These are phyloP conservation scores for Agrochola macilenta DNA, from an alignment of 2,888 invertebrate species.

Conservation along the genomic window DNA sequence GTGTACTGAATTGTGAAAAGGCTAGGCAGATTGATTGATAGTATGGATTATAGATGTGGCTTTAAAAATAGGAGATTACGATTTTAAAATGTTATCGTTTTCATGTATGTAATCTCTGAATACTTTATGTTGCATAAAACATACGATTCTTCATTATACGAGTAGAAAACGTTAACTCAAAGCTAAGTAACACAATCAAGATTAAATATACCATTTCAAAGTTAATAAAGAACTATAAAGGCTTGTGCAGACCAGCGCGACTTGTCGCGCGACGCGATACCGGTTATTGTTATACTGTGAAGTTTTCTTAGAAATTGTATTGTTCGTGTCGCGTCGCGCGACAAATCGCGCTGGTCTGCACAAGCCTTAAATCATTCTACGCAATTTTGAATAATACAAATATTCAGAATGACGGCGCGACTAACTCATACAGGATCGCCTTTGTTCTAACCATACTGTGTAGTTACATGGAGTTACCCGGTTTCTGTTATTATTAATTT, in stretches of 20 bases:
- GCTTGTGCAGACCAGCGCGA: too few relatives aligned
- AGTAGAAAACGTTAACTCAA: neutral
- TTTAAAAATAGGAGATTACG: neutral
- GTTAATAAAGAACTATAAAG: neutral
- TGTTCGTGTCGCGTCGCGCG: too few relatives aligned
- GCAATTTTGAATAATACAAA: conserved; percentile 16
- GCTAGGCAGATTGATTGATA: too few relatives aligned
- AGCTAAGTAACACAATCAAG: conserved; percentile 3
- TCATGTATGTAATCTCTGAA: neutral
- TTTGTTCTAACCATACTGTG: conserved; percentile 30
- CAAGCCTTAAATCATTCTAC: neutral
- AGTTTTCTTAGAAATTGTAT: too few relatives aligned
- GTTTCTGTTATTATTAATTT: neutral
- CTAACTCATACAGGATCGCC: conserved; percentile 6
- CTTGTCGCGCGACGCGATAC: too few relatives aligned
- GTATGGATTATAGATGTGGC: too few relatives aligned
- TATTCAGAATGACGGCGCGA: conserved; percentile 5
- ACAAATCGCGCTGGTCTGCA: too few relatives aligned
- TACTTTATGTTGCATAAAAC: neutral
- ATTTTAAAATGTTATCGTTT: neutral
- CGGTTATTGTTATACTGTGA: too few relatives aligned
- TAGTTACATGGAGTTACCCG: conserved; percentile 23
- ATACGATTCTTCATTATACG: neutral
- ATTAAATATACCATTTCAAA: conserved; percentile 17
- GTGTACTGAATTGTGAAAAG: too few relatives aligned